These are phyloP conservation scores for Eudasyphora cyanicolor DNA, from an alignment of 2,888 invertebrate genomes.

Conservation along the genomic window DNA sequence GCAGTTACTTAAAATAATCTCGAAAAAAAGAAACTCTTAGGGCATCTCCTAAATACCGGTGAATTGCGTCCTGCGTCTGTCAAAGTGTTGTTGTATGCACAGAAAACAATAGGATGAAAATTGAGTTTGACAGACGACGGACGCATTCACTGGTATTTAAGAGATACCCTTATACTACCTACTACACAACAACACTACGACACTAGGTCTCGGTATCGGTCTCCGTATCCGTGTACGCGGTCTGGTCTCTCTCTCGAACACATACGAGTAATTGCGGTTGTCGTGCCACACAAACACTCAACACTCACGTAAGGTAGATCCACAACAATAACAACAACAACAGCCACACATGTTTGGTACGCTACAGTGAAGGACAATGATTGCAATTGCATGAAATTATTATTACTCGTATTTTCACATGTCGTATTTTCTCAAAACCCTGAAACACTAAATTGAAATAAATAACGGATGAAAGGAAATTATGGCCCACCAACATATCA, in stretches of 20 bases:
- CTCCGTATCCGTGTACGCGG: not conserved
- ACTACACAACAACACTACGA: too few species aligned
- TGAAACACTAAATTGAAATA: conserved; percentile 12
- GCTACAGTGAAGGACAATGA: conserved; percentile 46
- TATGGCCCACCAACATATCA: not conserved
- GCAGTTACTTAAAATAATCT: conserved; percentile 17
- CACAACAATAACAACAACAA: not conserved
- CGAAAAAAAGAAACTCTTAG: too few species aligned
- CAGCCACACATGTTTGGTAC: not conserved
- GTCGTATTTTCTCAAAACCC: conserved; percentile 37
- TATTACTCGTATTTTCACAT: too few species aligned
- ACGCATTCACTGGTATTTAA: too few species aligned
- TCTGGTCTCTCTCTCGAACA: not conserved
- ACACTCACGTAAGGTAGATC: not conserved
- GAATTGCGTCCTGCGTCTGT: too few species aligned
- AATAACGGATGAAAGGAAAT: not conserved
- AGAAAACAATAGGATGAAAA: too few species aligned
- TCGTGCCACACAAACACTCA: not conserved
- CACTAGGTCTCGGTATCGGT: too few species aligned
- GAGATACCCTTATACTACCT: too few species aligned
- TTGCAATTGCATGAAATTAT: conserved; percentile 54
- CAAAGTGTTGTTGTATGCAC: too few species aligned
- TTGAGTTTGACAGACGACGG: too few species aligned
- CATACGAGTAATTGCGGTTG: not conserved
- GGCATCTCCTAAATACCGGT: too few species aligned